Conservation (phyloP, 2,113 vertebrate species). For the Petromus typicus region DNA sequence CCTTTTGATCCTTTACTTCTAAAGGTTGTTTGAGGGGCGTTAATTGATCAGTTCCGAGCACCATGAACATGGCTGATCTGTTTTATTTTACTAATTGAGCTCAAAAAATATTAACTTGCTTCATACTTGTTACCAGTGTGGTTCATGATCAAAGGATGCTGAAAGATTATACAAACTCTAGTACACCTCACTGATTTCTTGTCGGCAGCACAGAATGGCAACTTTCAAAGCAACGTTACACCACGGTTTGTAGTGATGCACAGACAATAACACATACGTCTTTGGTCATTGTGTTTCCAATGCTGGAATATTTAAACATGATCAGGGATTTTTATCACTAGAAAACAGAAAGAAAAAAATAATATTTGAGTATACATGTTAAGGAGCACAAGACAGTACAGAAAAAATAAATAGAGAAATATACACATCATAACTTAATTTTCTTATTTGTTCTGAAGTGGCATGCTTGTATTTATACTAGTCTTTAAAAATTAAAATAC, state of each 20-base stretch:
- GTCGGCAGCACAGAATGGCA: neutral
- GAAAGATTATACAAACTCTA: neutral
- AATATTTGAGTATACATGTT: neutral
- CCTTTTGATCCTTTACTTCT: neutral
- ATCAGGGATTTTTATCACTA: neutral
- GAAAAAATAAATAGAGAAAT: neutral
- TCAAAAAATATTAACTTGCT: neutral
- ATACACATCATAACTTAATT: neutral
- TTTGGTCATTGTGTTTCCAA: slow-evolving; percentile 18
- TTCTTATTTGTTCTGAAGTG: neutral
- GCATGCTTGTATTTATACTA: neutral
- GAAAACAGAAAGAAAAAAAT: neutral
- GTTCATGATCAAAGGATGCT: neutral
- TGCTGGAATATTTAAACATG: neutral
- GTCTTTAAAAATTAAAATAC: neutral
- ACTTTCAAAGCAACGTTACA: neutral
- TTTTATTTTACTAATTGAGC: neutral
- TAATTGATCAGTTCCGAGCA: neutral
- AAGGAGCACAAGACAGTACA: neutral
- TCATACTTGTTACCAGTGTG: neutral
- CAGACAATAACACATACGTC: neutral
- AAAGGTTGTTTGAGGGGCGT: neutral
- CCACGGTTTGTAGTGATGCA: neutral
- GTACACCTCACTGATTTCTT: neutral
- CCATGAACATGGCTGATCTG: neutral